Percentiles rank a stretch among this genome's conserved stretches.
Conservation (phyloP, 2,113 vertebrate genomes). For the Mustelus asterias region DNA sequence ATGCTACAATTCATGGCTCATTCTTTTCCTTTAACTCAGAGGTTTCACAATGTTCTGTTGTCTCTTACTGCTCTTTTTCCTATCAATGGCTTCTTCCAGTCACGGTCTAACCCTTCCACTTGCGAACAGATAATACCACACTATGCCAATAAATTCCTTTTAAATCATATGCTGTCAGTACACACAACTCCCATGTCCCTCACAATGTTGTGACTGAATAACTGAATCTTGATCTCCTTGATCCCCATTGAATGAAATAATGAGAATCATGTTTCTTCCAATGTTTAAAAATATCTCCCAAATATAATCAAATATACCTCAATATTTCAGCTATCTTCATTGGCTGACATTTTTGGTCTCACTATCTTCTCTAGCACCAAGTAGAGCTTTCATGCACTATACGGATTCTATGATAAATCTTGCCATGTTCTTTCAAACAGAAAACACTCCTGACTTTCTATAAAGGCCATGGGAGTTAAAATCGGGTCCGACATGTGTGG, state of each 20-base stretch:
- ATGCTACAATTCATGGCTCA: background rate
- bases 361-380: too few relatives aligned
- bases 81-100: background rate
- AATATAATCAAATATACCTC: too few relatives aligned
- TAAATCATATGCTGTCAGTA: background rate
- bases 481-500: too few relatives aligned
- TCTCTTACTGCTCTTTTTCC: background rate
- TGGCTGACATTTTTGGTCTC: too few relatives aligned
- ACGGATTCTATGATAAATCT: too few relatives aligned
- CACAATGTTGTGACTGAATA: background rate
- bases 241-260: background rate
- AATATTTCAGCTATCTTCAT: too few relatives aligned
- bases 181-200: background rate
- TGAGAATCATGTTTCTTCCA: background rate
- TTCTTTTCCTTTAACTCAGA: background rate
- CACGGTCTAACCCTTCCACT: background rate
- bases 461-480: too few relatives aligned
- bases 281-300: too few relatives aligned
- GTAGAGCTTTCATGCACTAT: too few relatives aligned
- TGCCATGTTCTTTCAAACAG: too few relatives aligned
- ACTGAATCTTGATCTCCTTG: background rate
- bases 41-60: background rate
- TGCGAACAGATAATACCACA: background rate
- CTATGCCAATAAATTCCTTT: background rate
- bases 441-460: too few relatives aligned